Conservation (phyloP, 2,888 invertebrate genomes). For the Spatulosminthurus flaviceps region DNA sequence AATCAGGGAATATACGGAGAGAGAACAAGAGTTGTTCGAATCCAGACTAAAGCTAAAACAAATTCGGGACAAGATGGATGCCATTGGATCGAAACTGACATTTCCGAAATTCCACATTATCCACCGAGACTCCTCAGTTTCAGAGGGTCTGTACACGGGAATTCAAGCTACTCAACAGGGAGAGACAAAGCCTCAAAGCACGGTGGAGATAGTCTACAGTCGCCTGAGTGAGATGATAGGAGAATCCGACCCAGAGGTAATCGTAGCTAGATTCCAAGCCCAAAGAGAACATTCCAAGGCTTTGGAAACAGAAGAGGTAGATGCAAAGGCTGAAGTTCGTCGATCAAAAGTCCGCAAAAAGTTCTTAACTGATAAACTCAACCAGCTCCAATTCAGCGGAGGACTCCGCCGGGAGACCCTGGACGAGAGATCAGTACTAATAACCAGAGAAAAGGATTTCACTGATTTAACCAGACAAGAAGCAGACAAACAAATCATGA, state of each 20-base stretch:
- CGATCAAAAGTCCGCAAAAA: slow-evolving; percentile 59
- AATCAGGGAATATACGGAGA: slow-evolving; percentile 54
- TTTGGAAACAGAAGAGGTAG: slow-evolving; percentile 53
- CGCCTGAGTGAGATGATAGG: slow-evolving; percentile 60
- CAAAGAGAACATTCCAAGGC: slow-evolving; percentile 59
- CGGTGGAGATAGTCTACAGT: slow-evolving; percentile 58
- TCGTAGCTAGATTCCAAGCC: slow-evolving; percentile 57
- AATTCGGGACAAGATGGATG: slow-evolving; percentile 62
- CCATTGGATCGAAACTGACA: slow-evolving; percentile 59
- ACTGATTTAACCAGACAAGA: slow-evolving; percentile 49
- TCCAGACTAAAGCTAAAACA: slow-evolving; percentile 57
- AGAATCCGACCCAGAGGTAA: slow-evolving; percentile 58
- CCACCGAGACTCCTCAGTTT: slow-evolving; percentile 61
- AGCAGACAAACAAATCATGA: slow-evolving; percentile 54
- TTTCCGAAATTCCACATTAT: slow-evolving; percentile 63
- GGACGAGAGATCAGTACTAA: slow-evolving; percentile 50
- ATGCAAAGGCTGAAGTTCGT: slow-evolving; percentile 57
- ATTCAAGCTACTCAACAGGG: slow-evolving; percentile 38
- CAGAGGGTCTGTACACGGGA: slow-evolving; percentile 56
- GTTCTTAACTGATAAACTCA: slow-evolving; percentile 59
- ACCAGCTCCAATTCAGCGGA: slow-evolving; percentile 60
- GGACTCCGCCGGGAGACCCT: slow-evolving; percentile 59
- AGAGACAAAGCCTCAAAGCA: slow-evolving; percentile 53
- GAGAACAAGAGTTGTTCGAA: slow-evolving; percentile 61
- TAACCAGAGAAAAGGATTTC: slow-evolving; percentile 51